Evolutionary conservation across 2,113 vertebrate genomes (phyloP).

Genomic region (Xenus cinereus): DNA sequence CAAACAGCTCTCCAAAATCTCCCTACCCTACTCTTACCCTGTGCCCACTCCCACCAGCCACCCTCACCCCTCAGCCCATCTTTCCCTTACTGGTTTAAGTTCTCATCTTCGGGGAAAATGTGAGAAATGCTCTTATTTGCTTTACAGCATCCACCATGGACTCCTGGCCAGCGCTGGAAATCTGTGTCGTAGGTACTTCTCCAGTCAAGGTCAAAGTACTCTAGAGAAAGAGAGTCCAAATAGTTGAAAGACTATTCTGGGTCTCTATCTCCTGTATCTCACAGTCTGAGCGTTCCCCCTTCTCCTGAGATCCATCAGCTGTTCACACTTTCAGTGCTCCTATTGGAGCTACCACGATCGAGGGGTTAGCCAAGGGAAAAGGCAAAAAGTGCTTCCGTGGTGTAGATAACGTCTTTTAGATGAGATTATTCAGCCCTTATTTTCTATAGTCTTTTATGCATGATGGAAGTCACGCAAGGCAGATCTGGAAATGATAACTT

Average conservation of each 20-base stretch:
- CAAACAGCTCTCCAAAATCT: background rate
- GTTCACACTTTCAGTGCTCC: background rate
- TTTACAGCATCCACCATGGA: background rate
- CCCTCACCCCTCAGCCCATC: background rate
- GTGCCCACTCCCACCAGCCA: too few relatives aligned
- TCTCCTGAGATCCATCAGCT: rapidly evolving
- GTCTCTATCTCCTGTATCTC: background rate
- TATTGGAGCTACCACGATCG: rapidly evolving
- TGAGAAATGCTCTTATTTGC: background rate
- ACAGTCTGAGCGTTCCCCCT: background rate
- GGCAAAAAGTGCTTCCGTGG: background rate
- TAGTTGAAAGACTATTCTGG: background rate
- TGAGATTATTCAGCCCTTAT: background rate
- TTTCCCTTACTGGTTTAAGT: constrained; percentile 25
- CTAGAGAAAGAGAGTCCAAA: constrained; percentile 26
- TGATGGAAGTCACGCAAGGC: background rate
- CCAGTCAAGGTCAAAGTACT: background rate
- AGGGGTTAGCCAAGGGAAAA: background rate
- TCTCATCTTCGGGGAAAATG: background rate
- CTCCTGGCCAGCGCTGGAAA: background rate
- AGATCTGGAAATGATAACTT: background rate
- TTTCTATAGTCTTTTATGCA: background rate
- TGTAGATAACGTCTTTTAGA: background rate
- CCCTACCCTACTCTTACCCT: background rate
- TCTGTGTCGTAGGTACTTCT: constrained; percentile 26